These are phyloP conservation scores for Muscicapa comitata DNA, from an alignment of 2,797 vertebrate species.

Conservation along the genomic window DNA sequence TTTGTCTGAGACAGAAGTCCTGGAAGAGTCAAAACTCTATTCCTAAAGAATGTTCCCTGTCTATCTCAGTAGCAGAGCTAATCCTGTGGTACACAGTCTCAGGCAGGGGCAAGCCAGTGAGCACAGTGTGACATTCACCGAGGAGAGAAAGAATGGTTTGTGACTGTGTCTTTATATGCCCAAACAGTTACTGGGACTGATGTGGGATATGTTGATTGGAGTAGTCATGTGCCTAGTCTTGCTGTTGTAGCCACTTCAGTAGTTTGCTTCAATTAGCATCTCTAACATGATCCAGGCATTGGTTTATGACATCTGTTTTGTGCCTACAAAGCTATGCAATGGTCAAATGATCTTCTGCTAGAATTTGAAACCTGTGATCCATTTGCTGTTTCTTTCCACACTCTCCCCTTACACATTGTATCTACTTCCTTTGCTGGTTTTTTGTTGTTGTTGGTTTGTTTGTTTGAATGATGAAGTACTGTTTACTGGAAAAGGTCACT, in stretches of 20 bases:
- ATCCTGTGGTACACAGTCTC: neutral
- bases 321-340: neutral
- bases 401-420: neutral
- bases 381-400: neutral
- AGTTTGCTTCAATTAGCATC: neutral
- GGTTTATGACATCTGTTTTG: neutral
- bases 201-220: neutral
- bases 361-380: neutral
- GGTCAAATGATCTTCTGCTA: neutral
- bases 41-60: neutral
- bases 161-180: neutral
- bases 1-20: neutral
- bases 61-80: neutral
- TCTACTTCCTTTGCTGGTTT: neutral
- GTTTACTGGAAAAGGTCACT: neutral
- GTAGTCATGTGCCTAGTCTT: neutral
- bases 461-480: neutral
- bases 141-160: neutral
- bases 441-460: neutral
- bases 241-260: neutral
- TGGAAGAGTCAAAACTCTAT: neutral
- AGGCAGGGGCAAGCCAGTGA: neutral
- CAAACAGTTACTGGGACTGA: neutral
- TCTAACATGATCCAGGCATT: neutral
- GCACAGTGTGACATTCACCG: neutral